These are phyloP conservation scores for Prunella himalayana DNA, from an alignment of 2,113 vertebrate species.

Conservation along the genomic window DNA sequence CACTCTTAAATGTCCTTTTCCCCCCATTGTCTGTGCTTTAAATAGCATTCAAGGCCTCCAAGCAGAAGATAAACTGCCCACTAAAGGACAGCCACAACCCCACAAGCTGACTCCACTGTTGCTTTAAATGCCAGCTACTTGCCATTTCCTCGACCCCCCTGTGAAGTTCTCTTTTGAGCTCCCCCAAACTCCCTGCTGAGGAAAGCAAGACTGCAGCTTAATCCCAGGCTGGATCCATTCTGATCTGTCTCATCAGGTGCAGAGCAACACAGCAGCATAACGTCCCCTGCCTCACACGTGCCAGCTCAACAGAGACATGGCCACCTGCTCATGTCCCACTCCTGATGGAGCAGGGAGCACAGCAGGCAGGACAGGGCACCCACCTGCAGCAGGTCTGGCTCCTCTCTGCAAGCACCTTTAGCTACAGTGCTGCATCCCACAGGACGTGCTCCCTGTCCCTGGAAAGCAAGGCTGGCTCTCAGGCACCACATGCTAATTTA, in stretches of 20 bases:
- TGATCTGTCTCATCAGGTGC: not conserved
- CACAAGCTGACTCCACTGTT: not conserved
- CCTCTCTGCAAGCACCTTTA: not conserved
- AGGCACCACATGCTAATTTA: accelerated
- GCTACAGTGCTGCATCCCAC: not conserved
- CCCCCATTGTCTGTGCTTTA: not conserved
- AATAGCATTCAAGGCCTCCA: not conserved
- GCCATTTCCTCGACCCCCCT: not conserved
- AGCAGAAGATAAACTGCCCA: not conserved
- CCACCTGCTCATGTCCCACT: not conserved
- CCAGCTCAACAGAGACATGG: accelerated
- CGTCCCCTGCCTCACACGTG: accelerated
- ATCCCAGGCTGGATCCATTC: not conserved
- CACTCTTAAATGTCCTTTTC: not conserved
- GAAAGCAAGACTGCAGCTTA: not conserved
- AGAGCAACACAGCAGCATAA: not conserved
- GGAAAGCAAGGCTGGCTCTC: not conserved
- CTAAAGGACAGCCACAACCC: not conserved
- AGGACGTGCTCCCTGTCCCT: not conserved
- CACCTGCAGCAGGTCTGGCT: not conserved
- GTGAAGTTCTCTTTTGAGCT: not conserved
- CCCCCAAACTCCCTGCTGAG: not conserved
- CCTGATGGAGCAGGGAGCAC: not conserved
- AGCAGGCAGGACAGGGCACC: not conserved
- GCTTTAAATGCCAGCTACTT: not conserved